These are phyloP conservation scores for Drosophila tripunctata DNA, from an alignment of 2,888 invertebrate species.

Conservation along the genomic window DNA sequence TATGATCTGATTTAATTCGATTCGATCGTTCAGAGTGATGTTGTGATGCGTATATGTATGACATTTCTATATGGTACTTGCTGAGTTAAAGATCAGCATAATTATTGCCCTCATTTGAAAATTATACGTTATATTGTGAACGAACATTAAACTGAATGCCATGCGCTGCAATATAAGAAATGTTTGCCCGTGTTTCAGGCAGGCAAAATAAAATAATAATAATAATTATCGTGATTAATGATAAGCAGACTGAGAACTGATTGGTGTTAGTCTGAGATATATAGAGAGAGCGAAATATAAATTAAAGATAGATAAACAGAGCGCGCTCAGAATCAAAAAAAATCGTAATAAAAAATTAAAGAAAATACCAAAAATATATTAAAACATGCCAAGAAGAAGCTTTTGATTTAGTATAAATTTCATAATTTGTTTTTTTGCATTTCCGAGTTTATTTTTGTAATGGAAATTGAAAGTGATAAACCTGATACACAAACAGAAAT, in stretches of 20 bases:
- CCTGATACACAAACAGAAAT: constrained; percentile 17
- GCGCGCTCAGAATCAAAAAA: constrained; percentile 68
- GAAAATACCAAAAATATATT: constrained; percentile 60
- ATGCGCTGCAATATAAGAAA: constrained; percentile 77
- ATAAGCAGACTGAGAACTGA: constrained; percentile 41
- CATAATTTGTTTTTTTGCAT: constrained; percentile 46
- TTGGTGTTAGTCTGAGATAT: constrained; percentile 60
- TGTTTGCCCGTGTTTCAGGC: constrained; percentile 47
- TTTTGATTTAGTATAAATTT: constrained; percentile 48
- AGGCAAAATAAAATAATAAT: constrained; percentile 53
- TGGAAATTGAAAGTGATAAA: constrained; percentile 49
- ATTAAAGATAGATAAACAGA: constrained; percentile 32
- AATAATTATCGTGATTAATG: constrained; percentile 61
- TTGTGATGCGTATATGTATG: constrained; percentile 29
- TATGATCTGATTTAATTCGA: constrained; percentile 29
- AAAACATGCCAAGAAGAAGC: constrained; percentile 74
- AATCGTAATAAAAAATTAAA: constrained; percentile 44
- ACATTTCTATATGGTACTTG: constrained; percentile 42
- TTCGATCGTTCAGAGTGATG: constrained; percentile 1
- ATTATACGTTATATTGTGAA: constrained; percentile 56
- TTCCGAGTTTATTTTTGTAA: constrained; percentile 41
- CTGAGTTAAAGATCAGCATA: constrained; percentile 57
- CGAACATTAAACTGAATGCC: constrained; percentile 78
- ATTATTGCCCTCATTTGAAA: constrained; percentile 42
- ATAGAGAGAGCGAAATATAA: constrained; percentile 25